Base-by-base conservation (phyloP, 2,113 vertebrate species). In the Acrocephalus arundinaceus region DNA sequence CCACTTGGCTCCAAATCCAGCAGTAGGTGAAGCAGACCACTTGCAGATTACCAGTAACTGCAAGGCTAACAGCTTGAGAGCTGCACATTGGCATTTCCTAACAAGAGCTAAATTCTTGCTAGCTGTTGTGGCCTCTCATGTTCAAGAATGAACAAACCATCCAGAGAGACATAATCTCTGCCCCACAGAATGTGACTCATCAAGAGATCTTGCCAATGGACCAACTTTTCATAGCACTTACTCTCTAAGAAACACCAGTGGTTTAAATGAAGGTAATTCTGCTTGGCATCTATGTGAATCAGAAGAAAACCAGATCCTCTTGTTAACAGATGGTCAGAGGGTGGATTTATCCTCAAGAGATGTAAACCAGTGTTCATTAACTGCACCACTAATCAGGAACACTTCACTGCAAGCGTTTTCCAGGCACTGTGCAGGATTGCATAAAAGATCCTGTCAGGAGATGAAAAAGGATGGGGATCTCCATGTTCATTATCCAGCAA, bases 301-400 rank as follows among this genome's bases (percentile, higher is more conserved):
- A 3, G 71, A 89, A 85, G 74, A 87, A 94, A 93, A 76, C 24
- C 74, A 87, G 62, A 79, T 59, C 48, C 51, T 45, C 59, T 41
- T 62, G 21, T 57, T 80, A 80, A 80, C 85, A 90, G 94, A 82
- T 91, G 63, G 67, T 88, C 63, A 87, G 74, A 80, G 79, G 90
- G 63, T 79, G 25, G 45, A 66, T 83, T 89, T 70, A 73, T 33
- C 65, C 83, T 48, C 55, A 75, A 55, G 75, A 67, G 82, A 74
- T 88, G 63, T 25, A 68, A 93, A 77, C 15, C 75, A 62, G 75
- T 2, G 3, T 49, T 91, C 3, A 3, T 93, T 93, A 94, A 87
- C 62, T 76, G 62, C 48, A 73, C 31, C 10, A 6, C 54, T 90
- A 83, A 70, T 80, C 57, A 85, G 63, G 78, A 93, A 85, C 0